Base-by-base conservation (phyloP, 92 coral and sea anemone genomes). In the Palythoa heliodiscus region DNA sequence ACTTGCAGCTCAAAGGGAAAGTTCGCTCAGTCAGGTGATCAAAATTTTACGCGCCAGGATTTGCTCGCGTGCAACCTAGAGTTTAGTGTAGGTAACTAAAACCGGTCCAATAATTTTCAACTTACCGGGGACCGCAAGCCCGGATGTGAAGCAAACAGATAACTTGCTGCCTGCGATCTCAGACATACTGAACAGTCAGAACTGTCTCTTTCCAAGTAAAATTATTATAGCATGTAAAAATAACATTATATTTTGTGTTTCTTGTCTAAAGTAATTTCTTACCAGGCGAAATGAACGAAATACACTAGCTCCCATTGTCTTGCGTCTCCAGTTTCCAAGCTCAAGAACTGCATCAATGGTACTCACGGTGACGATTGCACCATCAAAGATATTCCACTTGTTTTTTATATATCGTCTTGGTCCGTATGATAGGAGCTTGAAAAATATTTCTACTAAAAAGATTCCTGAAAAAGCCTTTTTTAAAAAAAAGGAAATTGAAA, bases 231-330 rank as follows among this genome's bases (percentile, higher is more conserved):
- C 48, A 43, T 43, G 8, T 43, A 43, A 7, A 2, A 43, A 43
- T 43, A 55, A 12, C 61, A 55, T 63, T 16, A 8, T 63, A 6
- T 23, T 20, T 17, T 63, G 19, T 63, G 0, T 16, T 63, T 17
- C 25, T 63, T 0, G 19, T 10, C 5, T 8, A 63, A n/a, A 63
- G 69, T 4, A 19, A 23, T 35, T 70, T 66, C 89, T 86, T 50
- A 86, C 89, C 89, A 86, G 70, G 37, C 89, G 82, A 22, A 86
- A 86, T 5, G 90, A 61, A 58, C 90, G 84, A 19, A 87, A 76
- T 71, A 87, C 87, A 35, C 82, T 64, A 5, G 85, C 63, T 14
- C 91, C 86, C 38, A 88, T 83, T 1, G 88, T 84, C 39, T 78
- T 69, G 11, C 66, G 81, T 20, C 75, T 68, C 84, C 84, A 80